Evolutionary conservation across 2,113 vertebrate genomes (phyloP).

Genomic region (Cyanoderma ruficeps): DNA sequence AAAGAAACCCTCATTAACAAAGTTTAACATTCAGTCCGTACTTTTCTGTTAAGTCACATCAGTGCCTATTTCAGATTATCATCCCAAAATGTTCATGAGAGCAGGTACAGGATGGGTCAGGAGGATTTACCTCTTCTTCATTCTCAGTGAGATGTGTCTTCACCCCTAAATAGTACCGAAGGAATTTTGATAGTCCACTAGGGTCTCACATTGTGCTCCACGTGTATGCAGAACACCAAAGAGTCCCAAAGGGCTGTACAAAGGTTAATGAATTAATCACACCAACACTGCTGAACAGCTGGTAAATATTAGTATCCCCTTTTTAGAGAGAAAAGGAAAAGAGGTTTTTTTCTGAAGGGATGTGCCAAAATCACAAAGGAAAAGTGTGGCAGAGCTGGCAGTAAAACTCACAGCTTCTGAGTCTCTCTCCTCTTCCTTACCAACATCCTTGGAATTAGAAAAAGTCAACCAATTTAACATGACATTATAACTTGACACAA

Average conservation of each 20-base stretch:
- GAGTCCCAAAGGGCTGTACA: background rate
- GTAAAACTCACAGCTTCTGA: slow-evolving; percentile 54
- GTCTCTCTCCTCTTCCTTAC: slow-evolving; percentile 60
- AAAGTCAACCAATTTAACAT: slow-evolving; percentile 9
- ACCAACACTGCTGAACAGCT: slow-evolving; percentile 7
- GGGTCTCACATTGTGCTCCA: background rate
- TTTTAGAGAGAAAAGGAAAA: slow-evolving; percentile 7
- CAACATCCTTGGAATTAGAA: slow-evolving; percentile 54
- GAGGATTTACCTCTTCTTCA: background rate
- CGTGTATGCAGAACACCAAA: background rate
- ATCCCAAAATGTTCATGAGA: background rate
- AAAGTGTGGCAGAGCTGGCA: slow-evolving; percentile 34
- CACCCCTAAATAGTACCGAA: background rate
- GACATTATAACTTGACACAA: background rate
- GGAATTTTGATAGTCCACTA: background rate
- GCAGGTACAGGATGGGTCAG: background rate
- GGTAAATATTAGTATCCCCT: slow-evolving; percentile 43
- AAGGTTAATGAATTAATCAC: slow-evolving; percentile 51
- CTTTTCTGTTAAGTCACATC: background rate
- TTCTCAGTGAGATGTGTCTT: background rate
- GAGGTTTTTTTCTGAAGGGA: background rate
- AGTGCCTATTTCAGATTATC: background rate
- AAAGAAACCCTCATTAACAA: background rate
- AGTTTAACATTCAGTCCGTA: background rate
- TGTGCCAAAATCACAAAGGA: background rate